A percentile compares a stretch with the other conserved stretches of the same genome.
Evolutionary conservation across 2,888 invertebrate species (phyloP).

Genomic region (Sisyra terminalis): DNA sequence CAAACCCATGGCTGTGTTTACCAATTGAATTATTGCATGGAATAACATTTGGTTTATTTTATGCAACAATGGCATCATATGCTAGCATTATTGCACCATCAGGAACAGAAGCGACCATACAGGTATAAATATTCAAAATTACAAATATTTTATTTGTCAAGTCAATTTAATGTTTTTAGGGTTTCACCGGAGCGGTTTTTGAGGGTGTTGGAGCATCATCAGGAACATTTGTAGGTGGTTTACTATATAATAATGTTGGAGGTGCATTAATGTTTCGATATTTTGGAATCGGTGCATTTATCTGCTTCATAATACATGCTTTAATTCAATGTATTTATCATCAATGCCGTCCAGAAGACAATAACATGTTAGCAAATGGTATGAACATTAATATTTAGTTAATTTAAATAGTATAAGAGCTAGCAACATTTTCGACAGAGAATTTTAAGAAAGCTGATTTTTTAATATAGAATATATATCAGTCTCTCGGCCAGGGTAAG

Average conservation of each 20-base stretch:
- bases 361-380: no score
- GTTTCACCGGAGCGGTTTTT: slow-evolving; percentile 70
- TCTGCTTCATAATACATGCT: slow-evolving; percentile 40
- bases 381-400: no score
- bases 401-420: no score
- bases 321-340: slow-evolving; percentile 25
- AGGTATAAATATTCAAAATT: slow-evolving; percentile 30
- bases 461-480: no score
- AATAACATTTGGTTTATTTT: slow-evolving; percentile 75
- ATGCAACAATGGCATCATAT: slow-evolving; percentile 77
- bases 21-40: slow-evolving; percentile 79
- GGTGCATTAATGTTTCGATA: slow-evolving; percentile 52
- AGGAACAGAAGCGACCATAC: slow-evolving; percentile 75
- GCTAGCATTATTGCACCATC: slow-evolving; percentile 68
- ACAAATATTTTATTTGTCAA: slow-evolving; percentile 8
- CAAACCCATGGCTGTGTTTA: slow-evolving; percentile 69
- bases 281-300: slow-evolving; percentile 52
- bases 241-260: slow-evolving; percentile 43
- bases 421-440: no score
- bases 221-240: slow-evolving; percentile 63
- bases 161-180: slow-evolving; percentile 31
- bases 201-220: slow-evolving; percentile 72
- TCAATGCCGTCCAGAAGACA: no score
- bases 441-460: no score
- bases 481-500: no score